phyloP scores from a whole-genome alignment of 92 coral and sea anemone genomes.

The Zoanthus solanderi region DNA sequence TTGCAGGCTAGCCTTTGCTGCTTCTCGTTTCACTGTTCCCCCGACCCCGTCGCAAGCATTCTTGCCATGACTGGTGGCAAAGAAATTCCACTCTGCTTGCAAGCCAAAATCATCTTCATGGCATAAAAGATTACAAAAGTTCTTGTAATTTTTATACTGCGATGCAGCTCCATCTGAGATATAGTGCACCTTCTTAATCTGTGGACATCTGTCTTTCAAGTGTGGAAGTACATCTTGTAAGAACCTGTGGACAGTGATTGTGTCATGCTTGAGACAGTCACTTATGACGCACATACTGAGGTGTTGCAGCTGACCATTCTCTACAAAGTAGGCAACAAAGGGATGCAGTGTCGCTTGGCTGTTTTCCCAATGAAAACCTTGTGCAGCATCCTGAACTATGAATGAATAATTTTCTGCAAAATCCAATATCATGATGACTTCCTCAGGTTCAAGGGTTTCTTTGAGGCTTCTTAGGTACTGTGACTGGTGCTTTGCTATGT shows the following conservation, averaged over 20 bases:
- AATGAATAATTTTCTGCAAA: slow-evolving; percentile 47
- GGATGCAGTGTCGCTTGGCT: neutral
- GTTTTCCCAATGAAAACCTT: neutral
- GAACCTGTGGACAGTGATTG: slow-evolving; percentile 14
- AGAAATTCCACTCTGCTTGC: slow-evolving; percentile 15
- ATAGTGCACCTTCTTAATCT: slow-evolving; percentile 22
- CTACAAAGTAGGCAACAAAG: neutral
- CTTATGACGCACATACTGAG: neutral
- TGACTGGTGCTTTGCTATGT: slow-evolving; percentile 46
- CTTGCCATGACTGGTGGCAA: too few species aligned
- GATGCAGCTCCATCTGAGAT: slow-evolving; percentile 46
- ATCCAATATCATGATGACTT: slow-evolving; percentile 25
- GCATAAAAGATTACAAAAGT: slow-evolving; percentile 23
- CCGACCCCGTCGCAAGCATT: too few species aligned
- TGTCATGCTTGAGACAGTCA: slow-evolving; percentile 35
- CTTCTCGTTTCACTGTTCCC: too few species aligned
- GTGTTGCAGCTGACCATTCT: slow-evolving; percentile 5
- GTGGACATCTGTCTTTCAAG: slow-evolving; percentile 39
- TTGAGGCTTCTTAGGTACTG: slow-evolving; percentile 28
- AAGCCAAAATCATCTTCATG: slow-evolving; percentile 23
- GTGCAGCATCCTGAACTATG: slow-evolving; percentile 17
- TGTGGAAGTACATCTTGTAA: slow-evolving; percentile 4
- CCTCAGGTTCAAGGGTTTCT: slow-evolving; percentile 8
- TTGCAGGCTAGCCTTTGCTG: too few species aligned
- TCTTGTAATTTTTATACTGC: slow-evolving; percentile 34